Evolutionary conservation across 2,888 invertebrate genomes (phyloP).

Genomic region (Macrostomum cliftonense): DNA sequence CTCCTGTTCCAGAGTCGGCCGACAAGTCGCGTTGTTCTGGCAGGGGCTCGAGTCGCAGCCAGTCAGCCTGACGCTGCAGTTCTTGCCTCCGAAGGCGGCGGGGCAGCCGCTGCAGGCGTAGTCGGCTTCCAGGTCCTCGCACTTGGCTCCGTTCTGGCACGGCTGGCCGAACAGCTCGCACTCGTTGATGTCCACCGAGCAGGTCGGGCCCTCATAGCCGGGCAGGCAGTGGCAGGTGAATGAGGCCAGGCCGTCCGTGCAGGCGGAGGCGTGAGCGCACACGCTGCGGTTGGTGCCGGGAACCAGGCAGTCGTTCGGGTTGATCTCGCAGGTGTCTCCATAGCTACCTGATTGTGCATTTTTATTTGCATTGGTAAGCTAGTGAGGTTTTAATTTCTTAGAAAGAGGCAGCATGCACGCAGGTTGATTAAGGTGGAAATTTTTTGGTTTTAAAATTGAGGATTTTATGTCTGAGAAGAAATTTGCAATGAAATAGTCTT

Average conservation of each 20-base stretch:
- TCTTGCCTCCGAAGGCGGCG: slow-evolving; percentile 68
- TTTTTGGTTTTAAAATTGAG: too few relatives aligned
- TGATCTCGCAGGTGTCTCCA: slow-evolving; percentile 14
- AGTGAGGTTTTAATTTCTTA: too few relatives aligned
- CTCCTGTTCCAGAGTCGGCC: too few relatives aligned
- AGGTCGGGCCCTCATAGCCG: slow-evolving; percentile 47
- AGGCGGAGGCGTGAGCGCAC: slow-evolving; percentile 15
- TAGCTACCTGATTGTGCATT: too few relatives aligned
- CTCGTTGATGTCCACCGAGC: slow-evolving; percentile 29
- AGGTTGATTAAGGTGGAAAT: too few relatives aligned
- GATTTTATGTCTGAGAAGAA: too few relatives aligned
- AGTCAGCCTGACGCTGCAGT: too few relatives aligned
- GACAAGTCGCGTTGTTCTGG: too few relatives aligned
- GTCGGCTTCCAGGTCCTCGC: slow-evolving; percentile 44
- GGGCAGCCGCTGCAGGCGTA: slow-evolving; percentile 74
- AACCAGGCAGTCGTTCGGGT: slow-evolving; percentile 17
- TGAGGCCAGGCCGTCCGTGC: slow-evolving; percentile 6
- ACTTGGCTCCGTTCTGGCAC: slow-evolving; percentile 43
- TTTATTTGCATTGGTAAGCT: too few relatives aligned
- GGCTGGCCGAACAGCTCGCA: slow-evolving; percentile 16
- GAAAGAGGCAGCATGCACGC: too few relatives aligned
- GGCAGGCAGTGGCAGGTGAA: slow-evolving; percentile 23
- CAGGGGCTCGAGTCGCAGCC: too few relatives aligned
- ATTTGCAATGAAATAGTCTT: too few relatives aligned
- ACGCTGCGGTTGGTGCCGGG: slow-evolving; percentile 9